Percentiles rank a stretch among this genome's conserved stretches.
Conservation (phyloP, 2,113 vertebrate genomes). For the Mobula birostris region DNA sequence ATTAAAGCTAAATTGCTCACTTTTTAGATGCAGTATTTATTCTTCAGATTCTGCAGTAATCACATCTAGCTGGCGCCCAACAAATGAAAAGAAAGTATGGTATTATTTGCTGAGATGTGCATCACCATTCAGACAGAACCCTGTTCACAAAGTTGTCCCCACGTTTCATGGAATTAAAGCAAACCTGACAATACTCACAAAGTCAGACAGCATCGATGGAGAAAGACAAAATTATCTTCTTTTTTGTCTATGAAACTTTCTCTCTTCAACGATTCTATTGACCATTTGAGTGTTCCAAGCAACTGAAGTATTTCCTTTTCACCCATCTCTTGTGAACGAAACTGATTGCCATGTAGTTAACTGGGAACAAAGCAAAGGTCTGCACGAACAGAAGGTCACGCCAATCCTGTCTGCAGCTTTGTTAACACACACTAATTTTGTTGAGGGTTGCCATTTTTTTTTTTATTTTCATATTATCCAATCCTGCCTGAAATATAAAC, state of each 20-base stretch:
- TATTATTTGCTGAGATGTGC: neutral
- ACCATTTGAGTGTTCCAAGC: too few relatives aligned
- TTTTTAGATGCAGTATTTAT: neutral
- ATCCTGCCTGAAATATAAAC: neutral
- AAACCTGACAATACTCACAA: too few relatives aligned
- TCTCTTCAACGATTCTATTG: too few relatives aligned
- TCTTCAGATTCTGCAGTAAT: neutral
- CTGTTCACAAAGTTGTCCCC: neutral
- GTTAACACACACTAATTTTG: neutral
- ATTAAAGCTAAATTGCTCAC: neutral
- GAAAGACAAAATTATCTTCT: too few relatives aligned
- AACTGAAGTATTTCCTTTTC: too few relatives aligned
- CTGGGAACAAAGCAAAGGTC: neutral
- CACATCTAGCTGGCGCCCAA: neutral
- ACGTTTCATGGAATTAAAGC: neutral
- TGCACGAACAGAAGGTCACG: neutral
- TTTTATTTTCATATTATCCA: neutral
- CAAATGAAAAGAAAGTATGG: neutral
- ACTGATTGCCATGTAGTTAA: neutral
- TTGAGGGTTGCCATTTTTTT: neutral
- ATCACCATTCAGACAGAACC: neutral
- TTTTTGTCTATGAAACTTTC: too few relatives aligned
- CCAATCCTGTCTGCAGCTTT: neutral
- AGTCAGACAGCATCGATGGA: too few relatives aligned
- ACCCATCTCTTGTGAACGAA: neutral